phyloP scores from a whole-genome alignment of 2,888 invertebrate species.

The Cryptus armator region DNA sequence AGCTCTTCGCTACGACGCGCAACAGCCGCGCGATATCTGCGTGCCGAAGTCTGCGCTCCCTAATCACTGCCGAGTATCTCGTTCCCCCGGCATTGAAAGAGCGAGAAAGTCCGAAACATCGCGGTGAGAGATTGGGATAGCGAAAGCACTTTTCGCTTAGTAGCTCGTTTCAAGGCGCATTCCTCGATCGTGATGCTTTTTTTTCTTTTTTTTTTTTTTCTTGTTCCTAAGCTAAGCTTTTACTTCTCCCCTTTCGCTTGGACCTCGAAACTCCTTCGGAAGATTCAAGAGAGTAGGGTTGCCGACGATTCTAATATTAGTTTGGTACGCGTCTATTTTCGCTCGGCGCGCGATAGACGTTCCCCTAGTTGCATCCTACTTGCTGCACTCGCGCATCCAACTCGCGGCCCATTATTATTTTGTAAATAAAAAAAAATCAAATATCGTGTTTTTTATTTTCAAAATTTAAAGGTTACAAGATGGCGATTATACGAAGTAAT shows the following conservation, averaged over 20 bases:
- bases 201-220: conserved; percentile 13
- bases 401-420: not conserved
- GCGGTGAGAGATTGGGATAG: not conserved
- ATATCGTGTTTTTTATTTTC: not conserved
- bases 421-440: no score
- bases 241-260: not conserved
- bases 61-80: conserved; percentile 31
- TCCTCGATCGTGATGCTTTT: conserved; percentile 3
- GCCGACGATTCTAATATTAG: conserved; percentile 35
- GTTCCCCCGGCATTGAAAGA: not conserved
- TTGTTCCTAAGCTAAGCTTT: not conserved
- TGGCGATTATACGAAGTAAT: not conserved
- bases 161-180: conserved; percentile 25
- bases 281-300: not conserved
- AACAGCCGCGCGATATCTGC: conserved; percentile 4
- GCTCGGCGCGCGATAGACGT: conserved; percentile 5
- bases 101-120: conserved; percentile 4
- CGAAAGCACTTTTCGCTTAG: conserved; percentile 4
- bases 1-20: not conserved
- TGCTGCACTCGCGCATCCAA: not conserved
- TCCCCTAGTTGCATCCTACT: not conserved
- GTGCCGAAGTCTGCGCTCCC: conserved; percentile 27
- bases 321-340: conserved; percentile 33
- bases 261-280: not conserved
- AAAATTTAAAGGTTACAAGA: not conserved